phyloP scores from a whole-genome alignment of 2,797 vertebrate genomes.

The Cottoperca gobio region DNA sequence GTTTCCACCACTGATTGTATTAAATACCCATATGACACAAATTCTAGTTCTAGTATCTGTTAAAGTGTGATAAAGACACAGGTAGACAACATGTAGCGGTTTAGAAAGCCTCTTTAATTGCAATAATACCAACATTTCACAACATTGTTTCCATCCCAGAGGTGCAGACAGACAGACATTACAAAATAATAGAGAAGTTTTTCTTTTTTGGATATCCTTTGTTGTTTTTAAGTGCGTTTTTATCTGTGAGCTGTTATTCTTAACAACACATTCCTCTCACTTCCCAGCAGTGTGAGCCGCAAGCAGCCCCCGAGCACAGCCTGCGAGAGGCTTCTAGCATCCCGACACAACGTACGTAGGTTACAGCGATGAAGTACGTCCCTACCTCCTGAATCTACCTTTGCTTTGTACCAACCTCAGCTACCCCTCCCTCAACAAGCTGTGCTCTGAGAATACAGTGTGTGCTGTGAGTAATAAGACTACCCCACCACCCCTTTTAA shows the following conservation, averaged over 20 bases:
- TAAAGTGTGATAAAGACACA: constrained; percentile 26
- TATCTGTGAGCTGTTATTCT: constrained; percentile 59
- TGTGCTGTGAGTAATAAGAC: constrained; percentile 67
- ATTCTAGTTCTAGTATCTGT: no score
- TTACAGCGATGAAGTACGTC: constrained; percentile 29
- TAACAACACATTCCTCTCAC: constrained; percentile 81
- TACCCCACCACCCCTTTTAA: constrained; percentile 66
- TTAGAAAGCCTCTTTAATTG: constrained; percentile 88
- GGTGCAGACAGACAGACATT: constrained; percentile 74
- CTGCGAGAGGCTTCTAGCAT: constrained; percentile 37
- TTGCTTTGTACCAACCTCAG: constrained; percentile 55
- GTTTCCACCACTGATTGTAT: no score
- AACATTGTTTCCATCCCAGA: constrained; percentile 79
- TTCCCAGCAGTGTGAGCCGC: constrained; percentile 87
- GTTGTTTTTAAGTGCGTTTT: constrained; percentile 57
- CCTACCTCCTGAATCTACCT: constrained; percentile 35
- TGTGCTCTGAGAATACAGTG: constrained; percentile 83
- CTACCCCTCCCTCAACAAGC: constrained; percentile 49
- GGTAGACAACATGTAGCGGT: constrained; percentile 49
- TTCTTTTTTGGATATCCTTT: constrained; percentile 54
- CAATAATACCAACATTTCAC: constrained; percentile 82
- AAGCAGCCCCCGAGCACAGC: constrained; percentile 77
- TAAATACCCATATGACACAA: no score
- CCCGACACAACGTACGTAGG: constrained; percentile 11
- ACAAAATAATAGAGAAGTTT: constrained; percentile 62